Evolutionary conservation across 2,888 invertebrate species (phyloP).

Genomic region (Sipha maydis): DNA sequence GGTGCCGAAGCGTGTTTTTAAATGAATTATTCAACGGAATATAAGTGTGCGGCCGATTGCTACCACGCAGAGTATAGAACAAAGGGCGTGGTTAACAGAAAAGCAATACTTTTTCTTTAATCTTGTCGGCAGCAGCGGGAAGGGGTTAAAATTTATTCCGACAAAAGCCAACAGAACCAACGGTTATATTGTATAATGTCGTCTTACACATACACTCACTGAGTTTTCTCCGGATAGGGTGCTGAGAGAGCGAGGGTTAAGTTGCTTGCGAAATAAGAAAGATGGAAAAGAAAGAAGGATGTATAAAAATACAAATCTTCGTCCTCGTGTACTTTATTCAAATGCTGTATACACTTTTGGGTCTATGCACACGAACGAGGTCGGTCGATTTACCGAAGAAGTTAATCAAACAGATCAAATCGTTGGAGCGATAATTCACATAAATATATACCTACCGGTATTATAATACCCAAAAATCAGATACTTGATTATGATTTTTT

Average conservation of each 20-base stretch:
- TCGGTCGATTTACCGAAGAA: not conserved
- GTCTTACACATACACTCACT: not conserved
- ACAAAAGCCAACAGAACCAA: not conserved
- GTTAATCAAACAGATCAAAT: no score
- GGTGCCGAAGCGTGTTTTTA: not conserved
- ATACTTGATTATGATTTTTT: no score
- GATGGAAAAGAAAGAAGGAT: not conserved
- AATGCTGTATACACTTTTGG: not conserved
- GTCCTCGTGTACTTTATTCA: not conserved
- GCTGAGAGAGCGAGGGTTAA: not conserved
- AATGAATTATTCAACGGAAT: constrained; percentile 60
- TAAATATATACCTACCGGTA: no score
- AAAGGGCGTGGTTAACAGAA: constrained; percentile 49
- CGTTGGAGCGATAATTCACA: no score
- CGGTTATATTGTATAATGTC: constrained; percentile 1
- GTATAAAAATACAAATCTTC: not conserved
- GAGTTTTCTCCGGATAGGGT: not conserved
- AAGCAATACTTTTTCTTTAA: constrained; percentile 60
- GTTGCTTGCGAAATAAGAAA: no score
- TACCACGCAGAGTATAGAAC: not conserved
- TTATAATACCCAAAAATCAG: no score
- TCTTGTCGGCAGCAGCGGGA: constrained; percentile 16
- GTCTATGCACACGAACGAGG: not conserved
- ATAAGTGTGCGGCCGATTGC: constrained; percentile 51
- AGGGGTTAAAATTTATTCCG: constrained; percentile 53